These are phyloP conservation scores for Linepithema humile DNA, from an alignment of 1,140 invertebrate species.

Conservation along the genomic window DNA sequence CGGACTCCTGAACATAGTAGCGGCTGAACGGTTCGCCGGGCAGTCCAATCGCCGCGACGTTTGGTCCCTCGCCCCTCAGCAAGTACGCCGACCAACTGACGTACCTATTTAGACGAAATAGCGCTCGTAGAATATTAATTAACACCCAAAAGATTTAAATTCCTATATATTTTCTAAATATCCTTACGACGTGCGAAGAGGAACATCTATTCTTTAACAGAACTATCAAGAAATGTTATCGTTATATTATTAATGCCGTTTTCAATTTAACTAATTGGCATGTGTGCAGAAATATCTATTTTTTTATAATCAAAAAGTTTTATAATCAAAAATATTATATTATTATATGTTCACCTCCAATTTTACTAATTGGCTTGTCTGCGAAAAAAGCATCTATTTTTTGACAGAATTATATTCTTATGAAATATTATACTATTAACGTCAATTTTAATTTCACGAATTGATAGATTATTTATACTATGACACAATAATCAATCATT, in stretches of 20 bases:
- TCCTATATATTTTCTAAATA: not conserved
- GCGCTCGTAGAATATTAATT: not conserved
- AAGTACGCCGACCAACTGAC: constrained; percentile 93
- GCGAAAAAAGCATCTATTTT: too few species aligned
- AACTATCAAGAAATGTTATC: not conserved
- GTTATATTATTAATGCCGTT: not conserved
- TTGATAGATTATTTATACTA: too few species aligned
- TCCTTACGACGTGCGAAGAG: not conserved
- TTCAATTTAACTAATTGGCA: too few species aligned
- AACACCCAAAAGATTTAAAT: not conserved
- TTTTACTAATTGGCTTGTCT: too few species aligned
- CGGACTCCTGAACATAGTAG: constrained; percentile 93
- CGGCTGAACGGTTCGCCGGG: constrained; percentile 91
- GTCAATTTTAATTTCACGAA: not conserved
- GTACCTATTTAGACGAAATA: constrained; percentile 84
- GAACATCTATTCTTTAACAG: not conserved
- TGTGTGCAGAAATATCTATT: too few species aligned
- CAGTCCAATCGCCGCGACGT: constrained; percentile 87
- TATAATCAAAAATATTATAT: too few species aligned
- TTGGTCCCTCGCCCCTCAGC: constrained; percentile 85
- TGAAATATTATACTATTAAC: too few species aligned
- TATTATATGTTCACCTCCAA: too few species aligned
- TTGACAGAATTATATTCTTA: too few species aligned
- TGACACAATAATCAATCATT: not conserved
- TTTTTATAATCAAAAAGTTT: too few species aligned